Conservation (phyloP, 2,888 invertebrate species). For the Petrophora chlorosata region DNA sequence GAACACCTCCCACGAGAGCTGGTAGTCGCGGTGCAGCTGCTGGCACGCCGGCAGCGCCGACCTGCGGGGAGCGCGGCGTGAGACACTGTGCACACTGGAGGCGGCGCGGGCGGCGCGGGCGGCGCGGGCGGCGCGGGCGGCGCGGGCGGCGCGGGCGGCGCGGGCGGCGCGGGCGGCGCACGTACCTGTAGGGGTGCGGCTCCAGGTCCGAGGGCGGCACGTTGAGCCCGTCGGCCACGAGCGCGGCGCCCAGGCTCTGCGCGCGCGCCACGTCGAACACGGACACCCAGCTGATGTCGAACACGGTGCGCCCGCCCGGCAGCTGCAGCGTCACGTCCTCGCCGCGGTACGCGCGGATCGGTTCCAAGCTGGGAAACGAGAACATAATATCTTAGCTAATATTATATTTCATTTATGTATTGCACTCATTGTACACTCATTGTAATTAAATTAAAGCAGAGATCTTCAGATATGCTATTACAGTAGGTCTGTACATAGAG, state of each 20-base stretch:
- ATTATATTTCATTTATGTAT: too few species aligned
- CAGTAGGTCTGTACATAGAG: too few species aligned
- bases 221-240: conserved; percentile 90
- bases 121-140: conserved; percentile 86
- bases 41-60: conserved; percentile 91
- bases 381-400: too few species aligned
- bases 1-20: conserved; percentile 95
- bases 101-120: too few species aligned
- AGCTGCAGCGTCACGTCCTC: conserved; percentile 89
- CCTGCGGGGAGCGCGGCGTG: conserved; percentile 68
- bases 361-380: conserved; percentile 88
- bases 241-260: conserved; percentile 68
- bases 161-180: conserved; percentile 86
- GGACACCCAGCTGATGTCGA: conserved; percentile 93
- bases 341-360: conserved; percentile 87
- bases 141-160: conserved; percentile 81
- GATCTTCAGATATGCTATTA: too few species aligned
- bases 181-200: conserved; percentile 51
- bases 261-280: conserved; percentile 87
- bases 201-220: conserved; percentile 91
- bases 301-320: conserved; percentile 92
- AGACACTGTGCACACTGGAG: too few species aligned
- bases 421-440: too few species aligned
- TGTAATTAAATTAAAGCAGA: too few species aligned
- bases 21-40: conserved; percentile 92